Percentiles rank a stretch among this genome's conserved stretches.
phyloP scores from a whole-genome alignment of 37 sponge, comb jelly and placozoan species.

The Bolinopsis microptera region DNA sequence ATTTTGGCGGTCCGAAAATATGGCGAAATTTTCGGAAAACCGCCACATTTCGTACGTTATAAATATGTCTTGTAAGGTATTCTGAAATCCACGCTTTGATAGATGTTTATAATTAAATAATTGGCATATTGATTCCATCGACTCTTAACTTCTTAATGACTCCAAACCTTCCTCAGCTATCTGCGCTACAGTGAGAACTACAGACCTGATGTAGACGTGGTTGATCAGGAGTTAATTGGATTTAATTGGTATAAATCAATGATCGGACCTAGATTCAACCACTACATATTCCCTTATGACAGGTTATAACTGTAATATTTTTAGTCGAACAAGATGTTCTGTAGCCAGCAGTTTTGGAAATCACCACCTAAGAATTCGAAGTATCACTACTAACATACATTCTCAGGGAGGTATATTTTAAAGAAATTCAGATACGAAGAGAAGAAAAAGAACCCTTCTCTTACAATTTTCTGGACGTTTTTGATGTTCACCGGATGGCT shows the following conservation, averaged over 20 bases:
- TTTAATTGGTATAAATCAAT: neutral
- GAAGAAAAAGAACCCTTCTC: neutral
- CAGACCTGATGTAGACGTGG: neutral
- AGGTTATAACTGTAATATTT: neutral
- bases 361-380: neutral
- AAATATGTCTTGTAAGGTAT: too few species aligned
- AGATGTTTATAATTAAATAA: too few species aligned
- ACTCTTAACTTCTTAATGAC: too few species aligned
- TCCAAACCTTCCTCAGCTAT: neutral
- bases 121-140: too few species aligned
- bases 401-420: neutral
- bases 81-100: too few species aligned
- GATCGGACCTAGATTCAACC: neutral
- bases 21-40: too few species aligned
- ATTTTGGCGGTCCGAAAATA: too few species aligned
- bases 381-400: neutral
- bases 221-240: constrained; percentile 16
- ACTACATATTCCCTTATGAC: neutral
- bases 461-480: neutral
- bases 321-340: neutral
- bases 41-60: too few species aligned
- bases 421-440: neutral
- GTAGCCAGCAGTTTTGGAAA: neutral
- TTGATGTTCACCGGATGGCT: neutral
- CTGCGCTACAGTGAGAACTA: constrained; percentile 7